phyloP scores from a whole-genome alignment of 2,113 vertebrate genomes.

The Chamaea fasciata region DNA sequence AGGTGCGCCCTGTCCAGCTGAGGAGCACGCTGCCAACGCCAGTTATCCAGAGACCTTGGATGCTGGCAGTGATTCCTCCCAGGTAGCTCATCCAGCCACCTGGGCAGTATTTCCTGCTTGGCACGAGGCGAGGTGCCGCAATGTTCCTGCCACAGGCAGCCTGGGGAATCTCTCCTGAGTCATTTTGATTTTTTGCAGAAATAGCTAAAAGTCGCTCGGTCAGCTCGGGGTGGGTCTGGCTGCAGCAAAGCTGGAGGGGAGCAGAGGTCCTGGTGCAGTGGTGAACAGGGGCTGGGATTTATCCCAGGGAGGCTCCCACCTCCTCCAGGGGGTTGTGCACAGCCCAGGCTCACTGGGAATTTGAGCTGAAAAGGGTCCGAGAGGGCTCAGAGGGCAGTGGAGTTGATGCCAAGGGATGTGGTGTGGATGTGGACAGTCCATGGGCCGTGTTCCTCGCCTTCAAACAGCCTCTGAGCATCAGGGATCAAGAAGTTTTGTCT shows the following conservation, averaged over 20 bases:
- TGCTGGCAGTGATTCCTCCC: not conserved
- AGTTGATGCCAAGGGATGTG: not conserved
- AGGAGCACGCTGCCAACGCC: fast-evolving
- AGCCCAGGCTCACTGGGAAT: fast-evolving
- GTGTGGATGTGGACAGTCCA: not conserved
- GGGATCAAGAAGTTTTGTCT: not conserved
- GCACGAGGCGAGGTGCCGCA: not conserved
- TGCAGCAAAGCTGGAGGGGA: not conserved
- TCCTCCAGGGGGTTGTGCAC: not conserved
- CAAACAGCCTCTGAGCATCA: not conserved
- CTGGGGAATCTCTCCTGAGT: not conserved
- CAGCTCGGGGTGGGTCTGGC: not conserved
- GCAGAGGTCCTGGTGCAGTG: not conserved
- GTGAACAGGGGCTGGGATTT: not conserved
- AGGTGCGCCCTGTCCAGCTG: not conserved
- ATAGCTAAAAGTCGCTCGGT: not conserved
- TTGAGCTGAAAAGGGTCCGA: not conserved
- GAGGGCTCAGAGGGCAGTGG: not conserved
- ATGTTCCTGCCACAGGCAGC: not conserved
- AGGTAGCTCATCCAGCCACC: not conserved
- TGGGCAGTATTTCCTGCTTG: not conserved
- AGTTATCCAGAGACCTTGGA: fast-evolving
- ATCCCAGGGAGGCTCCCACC: not conserved
- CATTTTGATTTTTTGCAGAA: not conserved
- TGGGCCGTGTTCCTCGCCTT: not conserved